These are phyloP conservation scores for Phoronis australis DNA, from an alignment of 2,888 invertebrate species.

Conservation along the genomic window DNA sequence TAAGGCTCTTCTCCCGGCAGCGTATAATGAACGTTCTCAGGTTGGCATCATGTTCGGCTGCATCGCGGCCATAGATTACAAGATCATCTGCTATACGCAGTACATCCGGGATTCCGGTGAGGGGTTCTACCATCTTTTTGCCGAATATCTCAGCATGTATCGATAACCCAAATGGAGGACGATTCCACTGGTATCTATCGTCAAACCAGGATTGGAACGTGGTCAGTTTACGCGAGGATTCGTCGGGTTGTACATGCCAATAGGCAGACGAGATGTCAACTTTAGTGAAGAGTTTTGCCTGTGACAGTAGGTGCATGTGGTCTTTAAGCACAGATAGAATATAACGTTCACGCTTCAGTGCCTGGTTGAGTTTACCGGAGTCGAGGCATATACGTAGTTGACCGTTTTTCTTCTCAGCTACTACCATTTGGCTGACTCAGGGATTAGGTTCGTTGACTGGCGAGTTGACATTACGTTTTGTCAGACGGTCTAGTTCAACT, in stretches of 20 bases:
- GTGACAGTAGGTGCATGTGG: constrained; percentile 11
- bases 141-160: constrained; percentile 18
- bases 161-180: constrained; percentile 16
- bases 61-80: constrained; percentile 10
- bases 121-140: constrained; percentile 11
- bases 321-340: constrained; percentile 16
- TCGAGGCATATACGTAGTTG: too few relatives aligned
- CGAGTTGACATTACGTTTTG: constrained; percentile 6
- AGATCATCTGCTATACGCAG: constrained; percentile 17
- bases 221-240: constrained; percentile 14
- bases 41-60: constrained; percentile 12
- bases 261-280: constrained; percentile 15
- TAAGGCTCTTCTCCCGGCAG: constrained; percentile 12
- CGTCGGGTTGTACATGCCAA: constrained; percentile 15
- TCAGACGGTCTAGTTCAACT: constrained; percentile 7
- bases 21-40: constrained; percentile 8
- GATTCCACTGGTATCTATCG: constrained; percentile 16
- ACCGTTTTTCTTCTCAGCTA: too few relatives aligned
- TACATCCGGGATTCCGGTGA: constrained; percentile 14
- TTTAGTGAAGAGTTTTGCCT: constrained; percentile 15
- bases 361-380: too few relatives aligned
- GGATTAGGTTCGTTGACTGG: constrained; percentile 9
- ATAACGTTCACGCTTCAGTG: constrained; percentile 12
- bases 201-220: constrained; percentile 14
- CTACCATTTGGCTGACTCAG: too few relatives aligned